Conservation (phyloP, 1,140 invertebrate species). For the Rhopalosiphum maidis region DNA sequence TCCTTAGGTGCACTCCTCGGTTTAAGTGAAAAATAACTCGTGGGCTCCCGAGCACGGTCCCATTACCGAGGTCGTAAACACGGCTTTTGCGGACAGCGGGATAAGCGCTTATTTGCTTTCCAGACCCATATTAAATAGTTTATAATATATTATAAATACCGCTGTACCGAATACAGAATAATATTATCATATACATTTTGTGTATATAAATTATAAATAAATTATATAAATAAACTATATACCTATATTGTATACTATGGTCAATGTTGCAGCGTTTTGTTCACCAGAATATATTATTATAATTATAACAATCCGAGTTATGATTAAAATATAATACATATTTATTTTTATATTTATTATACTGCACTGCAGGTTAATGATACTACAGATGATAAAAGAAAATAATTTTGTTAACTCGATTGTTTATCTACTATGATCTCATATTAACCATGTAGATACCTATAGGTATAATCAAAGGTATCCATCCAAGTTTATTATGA, state of each 20-base stretch:
- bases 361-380: not conserved
- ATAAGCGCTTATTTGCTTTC: slow-evolving; percentile 35
- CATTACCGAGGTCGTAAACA: slow-evolving; percentile 56
- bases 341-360: not conserved
- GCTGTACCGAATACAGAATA: not conserved
- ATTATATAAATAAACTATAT: no score
- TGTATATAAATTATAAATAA: not conserved
- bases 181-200: not conserved
- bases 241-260: not conserved
- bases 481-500: not conserved
- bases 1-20: slow-evolving; percentile 39
- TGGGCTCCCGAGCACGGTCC: not conserved
- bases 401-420: not conserved
- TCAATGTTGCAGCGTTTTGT: not conserved
- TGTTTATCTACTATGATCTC: not conserved
- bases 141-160: slow-evolving; percentile 3
- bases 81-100: slow-evolving; percentile 51
- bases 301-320: not conserved
- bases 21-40: slow-evolving; percentile 56
- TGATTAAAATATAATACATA: not conserved
- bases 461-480: no score
- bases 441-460: not conserved
- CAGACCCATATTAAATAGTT: not conserved
- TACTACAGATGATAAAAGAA: not conserved
- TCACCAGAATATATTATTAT: not conserved